Base-by-base conservation (phyloP, 2,113 vertebrate genomes). In the Prinia subflava region DNA sequence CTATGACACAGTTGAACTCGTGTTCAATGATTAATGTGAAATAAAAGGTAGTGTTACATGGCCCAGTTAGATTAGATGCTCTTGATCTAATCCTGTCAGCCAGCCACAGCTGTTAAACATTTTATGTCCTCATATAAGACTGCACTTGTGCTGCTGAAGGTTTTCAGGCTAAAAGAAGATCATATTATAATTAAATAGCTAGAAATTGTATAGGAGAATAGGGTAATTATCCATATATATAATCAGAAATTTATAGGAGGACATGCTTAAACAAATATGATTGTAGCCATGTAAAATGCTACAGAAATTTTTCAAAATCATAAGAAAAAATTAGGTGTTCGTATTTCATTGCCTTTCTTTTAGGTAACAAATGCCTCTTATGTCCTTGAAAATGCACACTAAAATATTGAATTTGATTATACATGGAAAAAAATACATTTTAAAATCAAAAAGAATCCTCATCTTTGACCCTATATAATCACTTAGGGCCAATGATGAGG, bases 1-100 rank as follows among this genome's bases (percentile, higher is more conserved):
- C 24, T 69, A 1, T 82, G 75, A 50, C 75, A 77, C 50, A 44
- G 63, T 9, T 74, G 84, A 90, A 77, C 74, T 55, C 1, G 0
- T 50, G 55, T 70, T 92, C 73, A 86, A 53, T 90, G 82, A 91
- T 85, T 80, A 80, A 95, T 83, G 82, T 73, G 73, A 95, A 94
- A 80, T 55, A 85, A 86, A 95, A 93, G 70, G 25, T 74, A 83
- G n/a, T 62, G 55, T 91, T 92, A 89, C 4, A 1, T 94, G 78
- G 37, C 70, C 83, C 74, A 92, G 63, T 83, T 91, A 81, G 37
- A 86, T 91, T 79, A 78, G 23, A 87, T 76, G 28, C 57, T 88
- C 59, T 77, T 63, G 25, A 59, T 88, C 30, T 79, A 62, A 76
- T 87, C 57, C 78, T 88, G 55, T 60, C 79, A 83, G 27, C 70